These are phyloP conservation scores for Bombus confusus DNA, from an alignment of 1,140 invertebrate genomes.

Conservation along the genomic window DNA sequence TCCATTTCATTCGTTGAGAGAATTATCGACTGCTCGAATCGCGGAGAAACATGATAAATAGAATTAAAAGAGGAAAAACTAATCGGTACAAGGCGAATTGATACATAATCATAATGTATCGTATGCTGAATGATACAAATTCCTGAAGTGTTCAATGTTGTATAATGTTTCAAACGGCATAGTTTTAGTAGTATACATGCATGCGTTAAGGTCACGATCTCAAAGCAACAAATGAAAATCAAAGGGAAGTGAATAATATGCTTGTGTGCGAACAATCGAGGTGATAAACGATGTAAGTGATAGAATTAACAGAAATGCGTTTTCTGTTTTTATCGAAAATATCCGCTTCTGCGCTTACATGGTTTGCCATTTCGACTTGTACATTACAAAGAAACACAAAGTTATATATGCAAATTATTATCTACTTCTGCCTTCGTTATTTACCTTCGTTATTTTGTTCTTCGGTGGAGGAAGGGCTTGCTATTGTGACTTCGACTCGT, in stretches of 20 bases:
- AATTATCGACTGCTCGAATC: constrained; percentile 37
- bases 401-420: not conserved
- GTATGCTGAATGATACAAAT: constrained; percentile 45
- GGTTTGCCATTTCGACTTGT: not conserved
- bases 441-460: constrained; percentile 26
- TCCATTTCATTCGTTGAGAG: constrained; percentile 22
- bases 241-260: not conserved
- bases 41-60: constrained; percentile 11
- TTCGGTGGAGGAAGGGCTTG: not conserved
- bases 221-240: not conserved
- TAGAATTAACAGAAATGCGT: too few species aligned
- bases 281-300: not conserved
- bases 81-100: constrained; percentile 39
- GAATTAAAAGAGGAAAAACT: constrained; percentile 61
- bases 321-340: too few species aligned
- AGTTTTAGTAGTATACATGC: not conserved
- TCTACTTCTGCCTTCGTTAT: not conserved
- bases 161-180: constrained; percentile 30
- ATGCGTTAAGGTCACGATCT: not conserved
- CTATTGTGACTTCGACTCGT: not conserved
- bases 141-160: constrained; percentile 29
- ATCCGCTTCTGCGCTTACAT: not conserved
- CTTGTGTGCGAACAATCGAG: not conserved
- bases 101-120: constrained; percentile 55
- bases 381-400: too few species aligned